These are phyloP conservation scores for Plebejus melissa DNA, from an alignment of 2,888 invertebrate species.

Conservation along the genomic window DNA sequence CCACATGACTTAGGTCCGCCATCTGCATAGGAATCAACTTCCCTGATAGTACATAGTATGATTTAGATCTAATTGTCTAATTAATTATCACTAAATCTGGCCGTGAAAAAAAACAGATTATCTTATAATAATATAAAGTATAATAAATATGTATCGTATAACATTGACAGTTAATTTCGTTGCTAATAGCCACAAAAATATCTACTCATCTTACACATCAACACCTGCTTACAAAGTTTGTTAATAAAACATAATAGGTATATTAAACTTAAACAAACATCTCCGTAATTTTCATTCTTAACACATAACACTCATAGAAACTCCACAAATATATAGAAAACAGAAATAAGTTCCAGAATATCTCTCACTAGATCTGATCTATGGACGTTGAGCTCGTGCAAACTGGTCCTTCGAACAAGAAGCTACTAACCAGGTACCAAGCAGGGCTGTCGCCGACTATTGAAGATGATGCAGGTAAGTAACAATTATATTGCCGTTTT, in stretches of 20 bases:
- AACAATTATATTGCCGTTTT: too few relatives aligned
- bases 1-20: too few relatives aligned
- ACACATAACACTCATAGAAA: not conserved
- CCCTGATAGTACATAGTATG: not conserved
- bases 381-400: slow-evolving; percentile 6
- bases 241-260: not conserved
- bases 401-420: slow-evolving; percentile 13
- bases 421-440: slow-evolving; percentile 4
- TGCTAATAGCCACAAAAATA: not conserved
- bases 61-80: not conserved
- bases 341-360: slow-evolving; percentile 14
- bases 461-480: too few relatives aligned
- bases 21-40: too few relatives aligned
- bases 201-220: not conserved
- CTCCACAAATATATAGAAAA: not conserved
- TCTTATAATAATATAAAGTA: too few relatives aligned
- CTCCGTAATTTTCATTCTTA: not conserved
- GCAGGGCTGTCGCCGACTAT: not conserved
- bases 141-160: too few relatives aligned
- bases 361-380: slow-evolving; percentile 10
- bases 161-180: not conserved
- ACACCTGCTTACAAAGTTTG: not conserved
- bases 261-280: not conserved
- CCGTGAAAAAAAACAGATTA: too few relatives aligned
- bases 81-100: too few relatives aligned